Base-by-base conservation (phyloP, 64 coral and sea anemone species). In the Anthopleura sola region DNA sequence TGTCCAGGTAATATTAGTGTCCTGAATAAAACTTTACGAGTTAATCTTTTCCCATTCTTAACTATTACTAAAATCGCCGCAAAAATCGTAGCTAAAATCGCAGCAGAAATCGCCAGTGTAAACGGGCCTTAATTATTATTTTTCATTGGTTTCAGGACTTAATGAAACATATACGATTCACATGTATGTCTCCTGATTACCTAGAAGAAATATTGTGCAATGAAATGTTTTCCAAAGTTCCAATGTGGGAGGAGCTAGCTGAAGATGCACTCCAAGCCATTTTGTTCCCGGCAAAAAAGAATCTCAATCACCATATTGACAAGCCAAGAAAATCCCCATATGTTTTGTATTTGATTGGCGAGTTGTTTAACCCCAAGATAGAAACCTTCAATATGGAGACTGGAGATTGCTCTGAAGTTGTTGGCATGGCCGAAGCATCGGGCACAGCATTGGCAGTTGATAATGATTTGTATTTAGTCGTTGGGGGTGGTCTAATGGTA, bases 321-420 rank as follows among this genome's bases (percentile, higher is more conserved):
- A 58, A 80, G 20, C 34, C 90, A 23, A 87, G 90, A 33, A 86
- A 91, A 78, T 85, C 93, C 26, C 93, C 93, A 20, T 88, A 88
- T 36, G 93, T 91, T 1, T 85, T 95, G 23, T 95, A 95, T 74
- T 82, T 95, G 37, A 92, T 95, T 83, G 89, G 89, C 2, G 90
- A 95, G 69, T 36, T 88, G 12, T 83, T 56, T 38, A 86, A 89
- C 32, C 53, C 85, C n/a, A 68, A 86, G 14, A 89, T 95, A 84
- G 89, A 95, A 32, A 89, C 87, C 33, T 95, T 92, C 64, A 88
- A 95, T 33, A 53, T 88, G 58, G 90, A 89, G 7, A 86, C 36
- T 26, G 86, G 86, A 12, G 39, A 54, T 24, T 95, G 93, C 49
- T 33, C 33, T 13, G 81, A 89, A 32, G 90, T 92, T 16, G 38